Base-by-base conservation (phyloP, 2,888 invertebrate species). In the Caenorhabditis virilis region DNA sequence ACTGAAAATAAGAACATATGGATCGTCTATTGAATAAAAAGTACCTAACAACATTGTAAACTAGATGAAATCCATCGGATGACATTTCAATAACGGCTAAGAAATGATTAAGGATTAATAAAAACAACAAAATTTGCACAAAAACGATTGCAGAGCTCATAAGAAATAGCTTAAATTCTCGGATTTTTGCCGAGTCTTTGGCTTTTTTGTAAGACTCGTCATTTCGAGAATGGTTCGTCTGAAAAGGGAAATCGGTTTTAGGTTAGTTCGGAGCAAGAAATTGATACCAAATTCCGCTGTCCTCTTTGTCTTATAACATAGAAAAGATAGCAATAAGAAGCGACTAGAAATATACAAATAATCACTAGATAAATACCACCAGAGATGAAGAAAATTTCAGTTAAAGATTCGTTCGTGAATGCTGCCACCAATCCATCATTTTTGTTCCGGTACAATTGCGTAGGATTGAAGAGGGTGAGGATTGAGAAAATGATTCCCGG, bases 281-380 rank as follows among this genome's bases (percentile, higher is more conserved):
- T n/a, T n/a, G n/a, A 13, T 9, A 42, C 23, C 22, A 23, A 27
- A n/a, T 11, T n/a, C 20, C 36, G 30, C 20, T 39, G 41, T 2
- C 56, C 33, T 5, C 55, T 13, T 16, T 47, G 42, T 7, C 30
- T 43, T 2, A 63, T n/a, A 16, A 52, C 52, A 39, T 25, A 41
- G 30, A 63, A 63, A n/a, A 63, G 23, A 23, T 63, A 63, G 23
- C 48, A 63, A 26, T 63, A 63, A 2, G 53, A 39, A 1, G 22
- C 2, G 0, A 57, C 41, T 15, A 63, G 23, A 33, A 57, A 63
- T 2, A 53, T 15, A 26, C 53, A 48, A 30, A 53, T 57, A n/a
- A 41, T 20, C 2, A 53, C n/a, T 5, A 63, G 38, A 43, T 57
- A 63, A 13, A 53, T 41, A 23, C 63, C 63, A n/a, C 57, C 63